Percentiles rank a stretch among this genome's conserved stretches.
These are phyloP conservation scores for Arion vulgaris DNA, from an alignment of 1,140 invertebrate species.

Conservation along the genomic window DNA sequence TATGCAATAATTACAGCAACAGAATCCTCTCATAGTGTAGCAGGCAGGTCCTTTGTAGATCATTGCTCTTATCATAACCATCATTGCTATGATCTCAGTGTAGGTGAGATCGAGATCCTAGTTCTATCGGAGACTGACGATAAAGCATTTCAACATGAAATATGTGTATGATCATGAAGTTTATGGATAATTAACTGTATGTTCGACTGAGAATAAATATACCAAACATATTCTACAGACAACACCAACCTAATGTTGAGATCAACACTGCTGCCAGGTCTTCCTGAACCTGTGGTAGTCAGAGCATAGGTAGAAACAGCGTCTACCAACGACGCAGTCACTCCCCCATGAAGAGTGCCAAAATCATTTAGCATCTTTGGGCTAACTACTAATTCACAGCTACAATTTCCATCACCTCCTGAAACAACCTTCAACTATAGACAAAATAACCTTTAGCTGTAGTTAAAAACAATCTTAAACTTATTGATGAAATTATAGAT, in stretches of 20 bases:
- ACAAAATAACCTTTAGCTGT: not conserved
- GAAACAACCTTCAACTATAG: slow-evolving; percentile 45
- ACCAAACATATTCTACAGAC: too few species aligned
- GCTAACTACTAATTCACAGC: slow-evolving; percentile 81
- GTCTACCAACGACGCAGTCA: slow-evolving; percentile 87
- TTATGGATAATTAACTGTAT: too few species aligned
- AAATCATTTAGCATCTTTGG: slow-evolving; percentile 83
- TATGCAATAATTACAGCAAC: too few species aligned
- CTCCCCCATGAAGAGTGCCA: slow-evolving; percentile 87
- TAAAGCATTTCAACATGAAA: too few species aligned
- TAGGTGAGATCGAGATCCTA: too few species aligned
- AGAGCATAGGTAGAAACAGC: slow-evolving; percentile 85
- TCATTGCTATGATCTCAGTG: too few species aligned
- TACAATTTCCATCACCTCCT: slow-evolving; percentile 50
- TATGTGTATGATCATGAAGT: too few species aligned
- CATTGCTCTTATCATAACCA: too few species aligned
- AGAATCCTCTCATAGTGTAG: too few species aligned
- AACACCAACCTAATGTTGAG: slow-evolving; percentile 79
- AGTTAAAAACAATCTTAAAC: not conserved
- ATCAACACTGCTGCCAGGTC: slow-evolving; percentile 82
- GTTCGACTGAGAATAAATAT: too few species aligned
- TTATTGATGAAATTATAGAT: not conserved
- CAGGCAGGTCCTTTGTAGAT: too few species aligned
- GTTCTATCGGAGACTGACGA: too few species aligned
- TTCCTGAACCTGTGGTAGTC: slow-evolving; percentile 76